Evolutionary conservation across 2,888 invertebrate genomes (phyloP).

Genomic region (Cryptocheilus praepositus): DNA sequence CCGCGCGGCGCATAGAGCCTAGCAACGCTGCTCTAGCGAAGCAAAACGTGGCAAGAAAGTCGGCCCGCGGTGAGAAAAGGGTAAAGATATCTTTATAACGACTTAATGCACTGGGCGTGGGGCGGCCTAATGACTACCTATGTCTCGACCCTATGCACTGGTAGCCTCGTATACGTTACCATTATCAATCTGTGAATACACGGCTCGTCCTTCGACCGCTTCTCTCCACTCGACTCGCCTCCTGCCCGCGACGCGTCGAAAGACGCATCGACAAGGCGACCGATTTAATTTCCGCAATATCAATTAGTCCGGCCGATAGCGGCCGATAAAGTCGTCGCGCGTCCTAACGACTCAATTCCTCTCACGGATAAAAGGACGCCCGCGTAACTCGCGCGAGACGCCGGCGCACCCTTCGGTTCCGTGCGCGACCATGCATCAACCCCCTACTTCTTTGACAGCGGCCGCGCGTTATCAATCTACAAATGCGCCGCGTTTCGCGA

Average conservation of each 20-base stretch:
- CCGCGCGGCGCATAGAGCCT: too few relatives aligned
- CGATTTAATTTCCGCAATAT: too few relatives aligned
- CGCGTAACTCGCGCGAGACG: too few relatives aligned
- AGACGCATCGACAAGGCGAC: not conserved
- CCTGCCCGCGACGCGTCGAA: not conserved
- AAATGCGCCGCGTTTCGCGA: too few relatives aligned
- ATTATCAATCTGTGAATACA: constrained; percentile 26
- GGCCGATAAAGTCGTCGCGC: too few relatives aligned
- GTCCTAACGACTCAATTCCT: too few relatives aligned
- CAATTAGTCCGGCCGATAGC: too few relatives aligned
- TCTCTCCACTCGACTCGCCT: not conserved
- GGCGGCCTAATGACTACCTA: constrained; percentile 55
- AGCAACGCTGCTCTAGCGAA: constrained; percentile 28
- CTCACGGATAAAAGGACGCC: too few relatives aligned
- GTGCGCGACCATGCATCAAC: too few relatives aligned
- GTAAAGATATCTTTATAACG: constrained; percentile 67
- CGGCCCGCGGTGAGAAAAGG: constrained; percentile 51
- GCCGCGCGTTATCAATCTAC: too few relatives aligned
- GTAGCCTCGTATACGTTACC: constrained; percentile 23
- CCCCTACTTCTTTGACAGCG: too few relatives aligned
- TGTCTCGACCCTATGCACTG: constrained; percentile 46
- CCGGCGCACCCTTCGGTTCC: too few relatives aligned
- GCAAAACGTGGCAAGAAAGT: constrained; percentile 39
- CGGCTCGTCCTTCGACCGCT: constrained; percentile 35
- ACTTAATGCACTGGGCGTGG: constrained; percentile 65